A percentile compares a stretch with the other conserved stretches of the same genome.
Conservation (phyloP, 2,113 vertebrate genomes). For the Coracopsis vasa region DNA sequence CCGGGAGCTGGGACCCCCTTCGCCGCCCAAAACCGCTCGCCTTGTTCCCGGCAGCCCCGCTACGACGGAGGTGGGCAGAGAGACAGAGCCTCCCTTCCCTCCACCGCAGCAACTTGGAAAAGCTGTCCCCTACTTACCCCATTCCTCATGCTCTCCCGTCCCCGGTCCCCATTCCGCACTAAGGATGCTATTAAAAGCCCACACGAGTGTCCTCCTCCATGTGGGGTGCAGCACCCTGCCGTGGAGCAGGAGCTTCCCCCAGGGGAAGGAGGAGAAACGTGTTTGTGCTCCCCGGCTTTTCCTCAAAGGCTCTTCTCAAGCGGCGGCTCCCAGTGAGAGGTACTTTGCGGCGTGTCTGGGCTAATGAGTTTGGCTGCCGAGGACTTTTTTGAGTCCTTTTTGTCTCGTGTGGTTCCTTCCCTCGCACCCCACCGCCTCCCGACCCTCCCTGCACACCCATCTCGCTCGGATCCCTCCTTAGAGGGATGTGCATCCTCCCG, state of each 20-base stretch:
- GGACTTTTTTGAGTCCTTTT: not conserved
- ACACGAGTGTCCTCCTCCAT: not conserved
- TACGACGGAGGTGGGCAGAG: not conserved
- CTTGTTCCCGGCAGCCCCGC: not conserved
- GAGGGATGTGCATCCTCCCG: not conserved
- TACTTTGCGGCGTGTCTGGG: not conserved
- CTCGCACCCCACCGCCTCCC: accelerated
- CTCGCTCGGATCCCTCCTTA: not conserved
- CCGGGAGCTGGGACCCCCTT: not conserved
- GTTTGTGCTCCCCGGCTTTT: slow-evolving; percentile 5
- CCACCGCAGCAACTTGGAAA: not conserved
- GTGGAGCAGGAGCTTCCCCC: not conserved
- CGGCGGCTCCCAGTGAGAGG: not conserved
- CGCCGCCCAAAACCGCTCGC: too few species aligned
- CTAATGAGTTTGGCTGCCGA: slow-evolving; percentile 25
- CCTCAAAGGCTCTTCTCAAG: slow-evolving; percentile 42
- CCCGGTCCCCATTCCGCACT: not conserved
- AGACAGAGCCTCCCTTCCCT: not conserved
- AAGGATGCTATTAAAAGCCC: not conserved
- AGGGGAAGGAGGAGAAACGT: slow-evolving; percentile 17
- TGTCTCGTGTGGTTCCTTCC: not conserved
- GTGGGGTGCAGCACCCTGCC: not conserved
- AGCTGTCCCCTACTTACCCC: not conserved
- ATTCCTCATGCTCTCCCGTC: not conserved
- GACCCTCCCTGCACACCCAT: not conserved